A percentile compares a stretch with the other conserved stretches of the same genome.
Conservation (phyloP, 92 coral and sea anemone species). For the Hydrozoanthus gracilis region DNA sequence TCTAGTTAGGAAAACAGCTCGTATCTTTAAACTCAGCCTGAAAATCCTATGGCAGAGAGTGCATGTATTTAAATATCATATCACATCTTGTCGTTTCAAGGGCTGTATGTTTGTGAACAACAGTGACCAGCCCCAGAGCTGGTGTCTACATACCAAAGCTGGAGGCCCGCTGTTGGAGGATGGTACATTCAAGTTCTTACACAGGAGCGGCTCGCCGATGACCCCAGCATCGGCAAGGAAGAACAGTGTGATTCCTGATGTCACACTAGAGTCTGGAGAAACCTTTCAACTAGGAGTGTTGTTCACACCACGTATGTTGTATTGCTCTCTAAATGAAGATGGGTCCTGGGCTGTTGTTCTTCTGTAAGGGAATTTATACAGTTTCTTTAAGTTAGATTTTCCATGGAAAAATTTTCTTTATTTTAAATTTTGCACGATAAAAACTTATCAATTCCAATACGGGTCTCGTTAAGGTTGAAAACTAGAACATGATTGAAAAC, state of each 20-base stretch:
- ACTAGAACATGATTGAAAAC: too few species aligned
- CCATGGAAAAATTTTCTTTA: too few species aligned
- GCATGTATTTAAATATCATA: background rate
- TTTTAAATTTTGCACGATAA: too few species aligned
- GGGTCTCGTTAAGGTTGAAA: too few species aligned
- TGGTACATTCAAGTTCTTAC: conserved; percentile 95
- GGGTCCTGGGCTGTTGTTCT: too few species aligned
- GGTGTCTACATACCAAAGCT: conserved; percentile 86
- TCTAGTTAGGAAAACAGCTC: too few species aligned
- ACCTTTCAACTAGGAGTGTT: conserved; percentile 95
- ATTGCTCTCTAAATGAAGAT: background rate
- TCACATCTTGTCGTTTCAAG: conserved; percentile 33
- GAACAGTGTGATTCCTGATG: conserved; percentile 77
- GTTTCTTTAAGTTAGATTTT: too few species aligned
- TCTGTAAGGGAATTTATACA: too few species aligned
- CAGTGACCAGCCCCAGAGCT: conserved; percentile 81
- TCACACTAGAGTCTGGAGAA: conserved; percentile 87
- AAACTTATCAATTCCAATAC: too few species aligned
- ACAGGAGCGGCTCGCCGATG: conserved; percentile 94
- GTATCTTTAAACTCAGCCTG: too few species aligned
- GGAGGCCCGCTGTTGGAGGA: conserved; percentile 83
- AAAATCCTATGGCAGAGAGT: background rate
- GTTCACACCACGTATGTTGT: conserved; percentile 90
- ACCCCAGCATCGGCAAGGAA: conserved; percentile 79
- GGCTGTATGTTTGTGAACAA: conserved; percentile 98